Base-by-base conservation (phyloP, 2,113 vertebrate genomes). In the Brachyhypopomus gauderio region DNA sequence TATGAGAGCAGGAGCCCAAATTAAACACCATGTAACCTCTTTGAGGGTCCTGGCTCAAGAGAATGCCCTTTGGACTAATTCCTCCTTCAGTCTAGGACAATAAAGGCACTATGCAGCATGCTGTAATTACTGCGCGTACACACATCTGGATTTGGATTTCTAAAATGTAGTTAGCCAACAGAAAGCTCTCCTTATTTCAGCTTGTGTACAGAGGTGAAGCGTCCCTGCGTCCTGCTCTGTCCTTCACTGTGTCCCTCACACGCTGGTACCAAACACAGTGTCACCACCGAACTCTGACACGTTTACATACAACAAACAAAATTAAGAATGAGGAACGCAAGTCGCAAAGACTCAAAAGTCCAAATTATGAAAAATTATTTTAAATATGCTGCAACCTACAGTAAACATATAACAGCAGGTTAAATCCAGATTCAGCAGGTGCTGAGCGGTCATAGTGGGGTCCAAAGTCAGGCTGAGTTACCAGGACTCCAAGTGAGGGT, bases 1-100 rank as follows among this genome's bases (percentile, higher is more conserved):
- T 93, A 94, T 91, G 93, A 93, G 91, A 83, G 87, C 88, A 87
- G 89, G 90, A 91, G 86, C 90, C 93, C 92, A 93, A 94, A 94
- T 93, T 91, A 92, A 93, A 93, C 75, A 79, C 0, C 76, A 82
- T 19, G 82, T 83, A 85, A 89, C 89, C 90, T 92, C 92, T 89
- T 87, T 84, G 85, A 88, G 89, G 88, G 90, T 86, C 80, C 86
- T 79, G 85, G 84, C 91, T 89, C 90, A 90, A 90, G 90, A 89
- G 89, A 88, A 92, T 79, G 89, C 90, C 89, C 88, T 93, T 92
- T 92, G 89, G 85, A 79, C 90, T 92, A 86, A 92, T 92, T 93
- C 89, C 90, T 88, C 86, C 81, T 87, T 67, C 85, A 81, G 87
- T 86, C 89, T 91, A 88, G 89, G 89, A 94, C 93, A 94, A 93